Evolutionary conservation across 2,113 vertebrate genomes (phyloP).

Genomic region (Todiramphus chloris): DNA sequence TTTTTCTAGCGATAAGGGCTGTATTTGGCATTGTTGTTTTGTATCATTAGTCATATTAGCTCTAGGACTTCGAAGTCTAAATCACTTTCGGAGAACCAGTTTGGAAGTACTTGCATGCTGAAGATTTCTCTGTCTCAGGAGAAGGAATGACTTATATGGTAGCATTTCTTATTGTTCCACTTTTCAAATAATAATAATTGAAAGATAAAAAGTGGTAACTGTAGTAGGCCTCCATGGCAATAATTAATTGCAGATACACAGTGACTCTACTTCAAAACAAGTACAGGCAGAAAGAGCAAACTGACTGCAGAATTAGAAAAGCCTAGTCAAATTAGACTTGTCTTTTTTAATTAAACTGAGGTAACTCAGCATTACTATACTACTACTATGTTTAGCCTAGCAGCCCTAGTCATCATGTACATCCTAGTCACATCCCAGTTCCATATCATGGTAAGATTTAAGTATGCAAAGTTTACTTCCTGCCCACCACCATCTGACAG

Average conservation of each 20-base stretch:
- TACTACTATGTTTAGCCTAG: background rate
- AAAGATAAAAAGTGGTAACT: conserved; percentile 18
- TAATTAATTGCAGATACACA: background rate
- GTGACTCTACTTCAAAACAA: background rate
- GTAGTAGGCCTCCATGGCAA: background rate
- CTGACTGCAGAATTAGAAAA: background rate
- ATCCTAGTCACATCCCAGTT: background rate
- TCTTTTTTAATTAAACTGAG: background rate
- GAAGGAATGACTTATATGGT: background rate
- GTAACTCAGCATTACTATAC: background rate
- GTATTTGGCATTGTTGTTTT: background rate
- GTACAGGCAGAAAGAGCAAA: background rate
- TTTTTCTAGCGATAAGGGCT: background rate
- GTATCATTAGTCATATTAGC: background rate
- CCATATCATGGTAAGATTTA: background rate
- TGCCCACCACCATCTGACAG: background rate
- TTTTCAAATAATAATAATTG: conserved; percentile 18
- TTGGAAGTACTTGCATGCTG: background rate
- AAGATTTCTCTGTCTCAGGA: background rate
- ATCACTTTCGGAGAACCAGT: background rate
- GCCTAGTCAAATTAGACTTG: background rate
- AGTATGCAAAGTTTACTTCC: background rate
- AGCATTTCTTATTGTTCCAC: background rate
- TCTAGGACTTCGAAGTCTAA: background rate
- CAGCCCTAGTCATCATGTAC: background rate